Evolutionary conservation across 2,797 vertebrate genomes (phyloP), one percentile per base, ranked within the genome.

Genomic region (Perdix hodgsoniae): DNA sequence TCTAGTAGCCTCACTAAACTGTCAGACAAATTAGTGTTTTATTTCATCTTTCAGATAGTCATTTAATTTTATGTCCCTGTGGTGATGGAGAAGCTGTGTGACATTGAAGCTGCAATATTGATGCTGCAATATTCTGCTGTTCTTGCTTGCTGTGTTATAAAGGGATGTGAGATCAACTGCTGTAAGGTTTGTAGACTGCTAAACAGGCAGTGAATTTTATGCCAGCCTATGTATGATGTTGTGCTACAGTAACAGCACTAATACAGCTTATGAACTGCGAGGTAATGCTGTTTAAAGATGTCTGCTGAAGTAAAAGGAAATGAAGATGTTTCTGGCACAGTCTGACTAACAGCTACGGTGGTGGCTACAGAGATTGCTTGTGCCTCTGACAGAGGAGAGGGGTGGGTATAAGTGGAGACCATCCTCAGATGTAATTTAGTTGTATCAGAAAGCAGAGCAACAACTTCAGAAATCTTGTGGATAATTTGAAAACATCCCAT

Each of bases 301-400:
- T 90, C 86, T 96, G 47, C 52, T 88, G 88, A 94, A 96, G 87
- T 88, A 82, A 93, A 96, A 71, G 70, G 66, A 91, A 95, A 96
- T 92, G n/a, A 83, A 95, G 88, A 85, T 93, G 88, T 96, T 97
- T 95, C 70, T 90, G 83, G 76, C 75, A 29, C 27, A 29, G 47
- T 73, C 50, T 90, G 85, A 86, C 31, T 93, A 96, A 80, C 86
- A 96, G 57, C 67, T 95, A 94, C 67, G 83, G 60, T 78, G 79
- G 66, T 82, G 63, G 69, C 4, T 40, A 70, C 57, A 95, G 94
- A 86, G 94, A 69, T 22, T 92, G 73, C 60, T 95, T 37, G 89
- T 86, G 75, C 61, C 80, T 73, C 37, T 80, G 86, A 80, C 23
- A 63, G 79, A 81, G 82, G 60, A 80, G 86, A 89, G 52, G 49